Evolutionary conservation across 2,797 vertebrate species (phyloP), one percentile per base, ranked within the genome.

Genomic region (Tragelaphus eurycerus): DNA sequence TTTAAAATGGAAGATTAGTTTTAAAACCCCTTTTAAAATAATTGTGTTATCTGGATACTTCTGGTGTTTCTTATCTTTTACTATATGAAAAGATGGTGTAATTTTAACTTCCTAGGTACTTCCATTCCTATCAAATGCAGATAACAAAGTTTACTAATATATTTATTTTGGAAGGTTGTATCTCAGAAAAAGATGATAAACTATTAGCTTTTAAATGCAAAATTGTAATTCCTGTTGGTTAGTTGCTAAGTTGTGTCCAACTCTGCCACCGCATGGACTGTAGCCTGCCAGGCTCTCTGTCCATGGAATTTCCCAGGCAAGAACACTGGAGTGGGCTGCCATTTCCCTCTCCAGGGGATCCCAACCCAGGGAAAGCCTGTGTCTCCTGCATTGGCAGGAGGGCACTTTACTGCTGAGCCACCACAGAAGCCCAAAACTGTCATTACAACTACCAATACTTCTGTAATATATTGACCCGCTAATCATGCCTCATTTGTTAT

Each of bases 81-180:
- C 21, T 96, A 4, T 54, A 95, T 38, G n/a, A 98, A 90, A 90
- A 89, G 17, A 93, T n/a, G 4, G 52, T 90, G 34, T 92, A 96
- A 97, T 46, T 89, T 85, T 88, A 96, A 95, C n/a, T 90, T 96
- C 29, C 67, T 83, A 93, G 38, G 29, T 4, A 93, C 16, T 10
- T 86, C 21, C 34, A 48, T 76, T 93, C 38, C 67, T 83, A 34
- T 38, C 57, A 93, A 90, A 88, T 59, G 11, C 38, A 93, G 34
- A 92, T 23, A 94, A 82, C 84, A 55, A 90, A 92, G 43, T 82
- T 94, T 93, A 93, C 19, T 67, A 87, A 31, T 89, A 7, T 59
- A 87, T 79, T 96, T 29, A 92, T 95, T 94, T 85, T 96, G 50
- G 34, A 91, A 96, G 46, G n/a, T 12, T 3, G 0, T 81, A 82